A percentile compares a stretch with the other conserved stretches of the same genome.
phyloP scores from a whole-genome alignment of 2,888 invertebrate genomes.

The Drosophila mimica region DNA sequence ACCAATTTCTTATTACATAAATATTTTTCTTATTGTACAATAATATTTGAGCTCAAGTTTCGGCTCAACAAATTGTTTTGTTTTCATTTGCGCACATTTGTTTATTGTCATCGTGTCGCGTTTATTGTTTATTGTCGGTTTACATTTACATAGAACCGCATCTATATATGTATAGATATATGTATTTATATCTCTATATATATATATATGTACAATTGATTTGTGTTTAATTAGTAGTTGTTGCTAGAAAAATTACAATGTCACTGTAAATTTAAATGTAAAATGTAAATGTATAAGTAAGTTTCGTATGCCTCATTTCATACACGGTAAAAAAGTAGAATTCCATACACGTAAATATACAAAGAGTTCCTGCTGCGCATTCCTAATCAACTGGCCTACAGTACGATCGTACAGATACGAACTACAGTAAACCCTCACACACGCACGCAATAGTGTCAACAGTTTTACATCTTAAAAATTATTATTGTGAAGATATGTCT shows the following conservation, averaged over 20 bases:
- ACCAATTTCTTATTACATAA: constrained; percentile 33
- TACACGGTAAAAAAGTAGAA: constrained; percentile 74
- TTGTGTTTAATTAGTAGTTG: constrained; percentile 57
- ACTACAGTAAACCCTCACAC: constrained; percentile 37
- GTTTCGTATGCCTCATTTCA: constrained; percentile 34
- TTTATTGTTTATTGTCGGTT: constrained; percentile 66
- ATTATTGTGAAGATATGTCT: constrained; percentile 85
- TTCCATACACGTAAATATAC: constrained; percentile 70
- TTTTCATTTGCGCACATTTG: constrained; percentile 48
- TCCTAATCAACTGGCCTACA: constrained; percentile 23
- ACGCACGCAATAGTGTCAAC: constrained; percentile 64
- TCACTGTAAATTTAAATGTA: constrained; percentile 59
- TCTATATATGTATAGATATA: constrained; percentile 13
- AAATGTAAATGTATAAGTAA: constrained; percentile 66
- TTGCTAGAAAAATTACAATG: constrained; percentile 72
- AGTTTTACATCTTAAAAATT: constrained; percentile 80
- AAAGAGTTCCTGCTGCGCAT: constrained; percentile 48
- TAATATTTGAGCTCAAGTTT: constrained; percentile 42
- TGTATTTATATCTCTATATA: neutral
- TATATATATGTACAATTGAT: constrained; percentile 16
- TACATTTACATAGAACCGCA: constrained; percentile 59
- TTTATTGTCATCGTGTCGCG: constrained; percentile 78
- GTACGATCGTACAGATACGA: constrained; percentile 6
- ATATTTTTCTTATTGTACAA: constrained; percentile 57
- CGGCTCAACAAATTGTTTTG: constrained; percentile 47